Evolutionary conservation across 2,113 vertebrate genomes (phyloP), one percentile per base, ranked within the genome.

Genomic region (Oplegnathus fasciatus): DNA sequence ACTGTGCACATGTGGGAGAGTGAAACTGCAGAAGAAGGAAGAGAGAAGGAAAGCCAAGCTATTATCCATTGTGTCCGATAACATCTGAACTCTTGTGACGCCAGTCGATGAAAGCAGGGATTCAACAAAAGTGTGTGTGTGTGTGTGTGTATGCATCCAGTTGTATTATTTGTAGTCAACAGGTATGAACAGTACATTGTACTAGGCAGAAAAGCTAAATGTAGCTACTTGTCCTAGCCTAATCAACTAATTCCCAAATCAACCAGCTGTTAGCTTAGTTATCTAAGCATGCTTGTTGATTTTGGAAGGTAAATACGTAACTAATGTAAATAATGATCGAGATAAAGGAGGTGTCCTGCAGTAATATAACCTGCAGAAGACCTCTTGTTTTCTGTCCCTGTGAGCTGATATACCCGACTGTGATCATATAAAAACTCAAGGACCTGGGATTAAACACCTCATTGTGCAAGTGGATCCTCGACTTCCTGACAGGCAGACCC

Each of bases 1-100:
- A 77, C 75, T 81, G 71, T n/a, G 57, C 42, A 78, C 61, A 81
- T 75, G 76, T 74, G 73, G 26, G 46, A 72, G 54, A 71, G 54
- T 26, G 52, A 72, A 75, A 66, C 65, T 46, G 57, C 70, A 69
- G 77, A 37, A 60, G 67, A 26, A 15, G 28, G n/a, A 70, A 54
- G 22, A 28, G 37, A 75, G 73, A 7, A 4, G 68, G 44, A 20
- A 50, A 62, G 52, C 34, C 22, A 15, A 57, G 75, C 70, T 7
- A 6, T 64, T 54, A 26, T 64, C 71, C 42, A 30, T 2, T 9
- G 0, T 42, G 57, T 60, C 55, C 26, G 4, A 34, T 46, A 61
- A 80, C 64, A 54, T 67, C 58, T 60, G 22, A 60, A n/a, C 48
- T 42, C n/a, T 28, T 44, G 30, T 22, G 69, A 37, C 34, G n/a